Evolutionary conservation across 2,888 invertebrate species (phyloP).

Genomic region (Melanostoma scalare): DNA sequence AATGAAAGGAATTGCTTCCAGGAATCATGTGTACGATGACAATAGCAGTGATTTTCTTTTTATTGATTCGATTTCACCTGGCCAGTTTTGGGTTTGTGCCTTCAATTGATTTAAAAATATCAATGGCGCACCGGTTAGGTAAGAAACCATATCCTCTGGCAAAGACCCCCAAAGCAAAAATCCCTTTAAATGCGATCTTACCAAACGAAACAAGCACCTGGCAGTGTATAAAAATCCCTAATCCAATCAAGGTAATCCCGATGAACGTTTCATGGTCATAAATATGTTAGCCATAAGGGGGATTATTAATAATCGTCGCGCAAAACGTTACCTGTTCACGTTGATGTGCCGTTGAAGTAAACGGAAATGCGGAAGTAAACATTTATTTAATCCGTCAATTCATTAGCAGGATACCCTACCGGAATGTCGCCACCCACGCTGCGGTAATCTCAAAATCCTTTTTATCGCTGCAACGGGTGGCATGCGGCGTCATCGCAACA

Average conservation of each 20-base stretch:
- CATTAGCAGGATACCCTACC: slow-evolving; percentile 55
- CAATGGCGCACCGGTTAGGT: slow-evolving; percentile 21
- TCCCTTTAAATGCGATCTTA: neutral
- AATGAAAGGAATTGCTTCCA: slow-evolving; percentile 71
- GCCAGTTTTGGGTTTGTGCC: slow-evolving; percentile 24
- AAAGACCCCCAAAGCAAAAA: neutral
- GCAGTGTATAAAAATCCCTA: slow-evolving; percentile 23
- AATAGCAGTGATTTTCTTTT: slow-evolving; percentile 29
- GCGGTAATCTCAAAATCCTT: slow-evolving; percentile 42
- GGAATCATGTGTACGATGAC: slow-evolving; percentile 57
- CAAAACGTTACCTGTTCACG: slow-evolving; percentile 54
- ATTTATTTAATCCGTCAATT: slow-evolving; percentile 56
- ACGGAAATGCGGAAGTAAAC: slow-evolving; percentile 66
- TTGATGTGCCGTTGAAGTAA: slow-evolving; percentile 11
- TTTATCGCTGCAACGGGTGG: slow-evolving; percentile 49
- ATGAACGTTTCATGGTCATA: slow-evolving; percentile 9
- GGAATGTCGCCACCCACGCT: slow-evolving; percentile 53
- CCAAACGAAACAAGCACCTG: slow-evolving; percentile 49
- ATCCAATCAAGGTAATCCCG: slow-evolving; percentile 56
- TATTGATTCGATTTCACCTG: slow-evolving; percentile 58
- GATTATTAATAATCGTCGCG: slow-evolving; percentile 22
- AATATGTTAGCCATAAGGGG: too few relatives aligned
- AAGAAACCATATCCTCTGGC: slow-evolving; percentile 6
- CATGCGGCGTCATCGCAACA: slow-evolving; percentile 12
- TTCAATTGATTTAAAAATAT: slow-evolving; percentile 1